These are phyloP conservation scores for Thyatira batis DNA, from an alignment of 2,888 invertebrate genomes.

Conservation along the genomic window DNA sequence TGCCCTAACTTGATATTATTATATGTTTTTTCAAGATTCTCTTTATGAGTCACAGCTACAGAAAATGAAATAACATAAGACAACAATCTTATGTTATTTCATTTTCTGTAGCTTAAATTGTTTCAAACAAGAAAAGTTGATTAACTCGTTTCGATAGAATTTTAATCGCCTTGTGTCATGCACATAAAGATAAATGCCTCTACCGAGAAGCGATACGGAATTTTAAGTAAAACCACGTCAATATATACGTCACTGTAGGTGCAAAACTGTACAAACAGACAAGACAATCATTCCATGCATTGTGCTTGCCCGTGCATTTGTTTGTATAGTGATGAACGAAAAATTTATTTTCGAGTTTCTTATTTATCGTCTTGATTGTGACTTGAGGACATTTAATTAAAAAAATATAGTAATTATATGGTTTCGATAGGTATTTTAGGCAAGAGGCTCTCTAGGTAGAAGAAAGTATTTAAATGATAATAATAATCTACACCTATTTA, in stretches of 20 bases:
- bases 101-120: no score
- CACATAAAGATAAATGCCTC: neutral
- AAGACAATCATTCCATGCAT: neutral
- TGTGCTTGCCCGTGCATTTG: neutral
- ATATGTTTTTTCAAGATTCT: no score
- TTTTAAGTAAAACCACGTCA: neutral
- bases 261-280: slow-evolving; percentile 6
- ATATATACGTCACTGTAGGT: slow-evolving; percentile 3
- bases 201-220: neutral
- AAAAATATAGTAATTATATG: no score
- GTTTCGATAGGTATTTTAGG: no score
- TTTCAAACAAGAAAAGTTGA: neutral
- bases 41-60: neutral
- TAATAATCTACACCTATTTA: no score
- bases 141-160: neutral
- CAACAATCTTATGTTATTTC: neutral
- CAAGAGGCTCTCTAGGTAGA: no score
- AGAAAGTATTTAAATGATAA: no score
- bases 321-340: neutral
- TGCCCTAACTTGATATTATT: no score
- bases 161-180: neutral
- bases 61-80: neutral
- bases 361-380: neutral
- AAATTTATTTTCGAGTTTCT: neutral
- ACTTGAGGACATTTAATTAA: no score